These are phyloP conservation scores for Chrysomallon squamiferum DNA, from an alignment of 1,140 invertebrate genomes.

Conservation along the genomic window DNA sequence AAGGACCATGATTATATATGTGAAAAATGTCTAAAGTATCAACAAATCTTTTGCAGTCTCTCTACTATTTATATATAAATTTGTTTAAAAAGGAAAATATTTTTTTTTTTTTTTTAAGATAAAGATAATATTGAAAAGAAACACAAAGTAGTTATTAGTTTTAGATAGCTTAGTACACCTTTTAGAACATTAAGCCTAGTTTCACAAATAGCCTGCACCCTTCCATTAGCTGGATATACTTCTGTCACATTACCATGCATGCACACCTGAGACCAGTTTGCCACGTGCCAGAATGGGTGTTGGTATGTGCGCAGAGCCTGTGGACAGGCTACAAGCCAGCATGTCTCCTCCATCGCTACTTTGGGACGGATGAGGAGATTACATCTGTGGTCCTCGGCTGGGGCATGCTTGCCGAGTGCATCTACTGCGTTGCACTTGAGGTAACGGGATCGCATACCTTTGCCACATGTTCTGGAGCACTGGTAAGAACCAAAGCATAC, in stretches of 20 bases:
- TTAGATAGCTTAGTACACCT: too few species aligned
- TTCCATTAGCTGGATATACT: too few species aligned
- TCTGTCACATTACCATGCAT: neutral
- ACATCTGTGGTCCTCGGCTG: slow-evolving; percentile 24
- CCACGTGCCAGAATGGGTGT: slow-evolving; percentile 25
- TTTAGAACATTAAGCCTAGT: too few species aligned
- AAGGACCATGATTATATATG: too few species aligned
- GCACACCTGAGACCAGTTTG: slow-evolving; percentile 36
- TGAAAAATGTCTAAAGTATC: too few species aligned
- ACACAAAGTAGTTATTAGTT: too few species aligned
- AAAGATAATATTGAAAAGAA: too few species aligned
- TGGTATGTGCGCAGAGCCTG: slow-evolving; percentile 3
- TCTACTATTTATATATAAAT: too few species aligned
- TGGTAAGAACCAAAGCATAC: slow-evolving; percentile 14
- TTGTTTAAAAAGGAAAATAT: too few species aligned
- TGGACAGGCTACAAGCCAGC: slow-evolving; percentile 30
- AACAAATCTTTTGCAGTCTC: too few species aligned
- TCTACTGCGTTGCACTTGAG: slow-evolving; percentile 33
- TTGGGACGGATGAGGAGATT: slow-evolving; percentile 24
- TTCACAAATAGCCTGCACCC: too few species aligned
- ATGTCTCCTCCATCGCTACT: slow-evolving; percentile 24
- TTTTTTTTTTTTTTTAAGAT: too few species aligned
- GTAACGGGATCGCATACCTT: slow-evolving; percentile 25
- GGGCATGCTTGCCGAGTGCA: slow-evolving; percentile 10
- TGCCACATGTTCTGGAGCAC: slow-evolving; percentile 44